Base-by-base conservation (phyloP, 2,113 vertebrate species). In the Willisornis vidua region DNA sequence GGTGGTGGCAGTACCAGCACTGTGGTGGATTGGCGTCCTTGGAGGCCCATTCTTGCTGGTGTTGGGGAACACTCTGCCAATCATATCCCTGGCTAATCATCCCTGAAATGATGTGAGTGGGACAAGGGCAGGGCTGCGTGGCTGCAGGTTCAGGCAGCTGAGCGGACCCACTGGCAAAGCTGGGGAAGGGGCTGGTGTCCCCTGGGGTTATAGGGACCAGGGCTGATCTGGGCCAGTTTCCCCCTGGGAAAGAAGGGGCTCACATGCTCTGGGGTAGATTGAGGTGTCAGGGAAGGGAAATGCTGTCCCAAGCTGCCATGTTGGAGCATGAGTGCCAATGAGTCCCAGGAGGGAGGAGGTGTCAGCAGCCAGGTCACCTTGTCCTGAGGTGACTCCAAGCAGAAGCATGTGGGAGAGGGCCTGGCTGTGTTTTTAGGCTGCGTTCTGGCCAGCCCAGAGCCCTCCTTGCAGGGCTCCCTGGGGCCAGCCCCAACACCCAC, bases 191-290 rank as follows among this genome's bases (percentile, higher is more conserved):
- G 13, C 35, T 0, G 2, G 9, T 3, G 3, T 39, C 20, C 33
- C 16, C 9, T 1, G 2, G 20, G 23, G 7, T 19, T 51, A 1
- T 3, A 5, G 24, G 33, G 29, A 11, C 18, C 0, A 0, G 66
- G 48, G 28, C 23, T 74, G 35, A 17, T 66, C 19, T 0, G 5
- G 25, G 28, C 4, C 12, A 4, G 17, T n/a, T 59, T 58, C 25
- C 12, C 10, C 9, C 14, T 49, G 71, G 45, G 41, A 35, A 79
- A 7, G 67, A 49, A 49, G 13, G 22, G 3, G 9, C 20, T 83
- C 0, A 0, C 14, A 22, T 70, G 51, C 39, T n/a, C 22, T 2
- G 10, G 7, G 10, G 3, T 5, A 14, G 2, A 6, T 19, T 1
- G 1, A 29, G 31, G 80, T 5, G 1, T 37, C n/a, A 19, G 29